Evolutionary conservation across 2,113 vertebrate species (phyloP).

Genomic region (Ceuthmochares aereus): DNA sequence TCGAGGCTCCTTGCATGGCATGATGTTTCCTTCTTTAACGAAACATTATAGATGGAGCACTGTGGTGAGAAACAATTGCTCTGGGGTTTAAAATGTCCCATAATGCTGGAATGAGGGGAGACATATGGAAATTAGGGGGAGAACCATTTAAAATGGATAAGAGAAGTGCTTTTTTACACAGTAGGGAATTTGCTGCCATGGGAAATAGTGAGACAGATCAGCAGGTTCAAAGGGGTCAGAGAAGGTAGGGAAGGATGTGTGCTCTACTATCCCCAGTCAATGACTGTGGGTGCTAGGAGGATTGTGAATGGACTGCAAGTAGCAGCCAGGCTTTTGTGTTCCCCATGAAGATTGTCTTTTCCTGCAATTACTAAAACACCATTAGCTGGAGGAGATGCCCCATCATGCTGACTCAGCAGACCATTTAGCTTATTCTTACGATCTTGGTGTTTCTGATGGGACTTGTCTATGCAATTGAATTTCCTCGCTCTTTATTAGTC

Average conservation of each 20-base stretch:
- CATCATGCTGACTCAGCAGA: not conserved
- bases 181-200: not conserved
- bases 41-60: not conserved
- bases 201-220: not conserved
- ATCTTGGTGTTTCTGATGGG: not conserved
- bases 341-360: not conserved
- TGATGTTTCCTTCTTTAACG: not conserved
- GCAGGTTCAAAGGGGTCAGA: conserved; percentile 5
- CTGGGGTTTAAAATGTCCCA: not conserved
- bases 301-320: not conserved
- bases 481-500: not conserved
- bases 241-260: not conserved
- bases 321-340: not conserved
- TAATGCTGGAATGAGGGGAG: not conserved
- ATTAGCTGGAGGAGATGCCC: not conserved
- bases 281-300: not conserved
- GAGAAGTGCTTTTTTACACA: not conserved
- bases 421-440: not conserved
- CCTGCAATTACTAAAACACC: not conserved
- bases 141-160: not conserved
- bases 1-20: not conserved
- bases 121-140: not conserved
- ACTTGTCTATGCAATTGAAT: not conserved
- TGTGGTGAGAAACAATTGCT: not conserved
- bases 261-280: not conserved